Percentiles rank a stretch among this genome's conserved stretches.
These are phyloP conservation scores for Aspidiotus destructor DNA, from an alignment of 2,888 invertebrate genomes.

Conservation along the genomic window DNA sequence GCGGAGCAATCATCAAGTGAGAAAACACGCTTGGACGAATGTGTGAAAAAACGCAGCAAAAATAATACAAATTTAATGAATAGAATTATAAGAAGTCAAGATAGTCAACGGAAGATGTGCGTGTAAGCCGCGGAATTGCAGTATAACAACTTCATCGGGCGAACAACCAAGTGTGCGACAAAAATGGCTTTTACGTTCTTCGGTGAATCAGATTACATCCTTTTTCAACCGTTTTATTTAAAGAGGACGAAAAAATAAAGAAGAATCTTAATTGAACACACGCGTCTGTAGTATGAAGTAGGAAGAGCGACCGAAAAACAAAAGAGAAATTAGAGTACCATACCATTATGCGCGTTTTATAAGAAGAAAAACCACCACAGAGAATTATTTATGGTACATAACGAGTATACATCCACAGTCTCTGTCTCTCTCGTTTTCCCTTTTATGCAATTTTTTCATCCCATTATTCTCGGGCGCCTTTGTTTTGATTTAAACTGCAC, in stretches of 20 bases:
- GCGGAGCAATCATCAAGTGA: too few relatives aligned
- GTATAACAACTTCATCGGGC: constrained; percentile 24
- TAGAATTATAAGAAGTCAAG: too few relatives aligned
- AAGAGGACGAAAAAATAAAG: background rate
- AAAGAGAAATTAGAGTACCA: background rate
- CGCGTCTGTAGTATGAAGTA: background rate
- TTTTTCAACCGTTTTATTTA: constrained; percentile 12
- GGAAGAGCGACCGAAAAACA: background rate
- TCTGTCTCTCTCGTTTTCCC: background rate
- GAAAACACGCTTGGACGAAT: too few relatives aligned
- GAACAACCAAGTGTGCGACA: constrained; percentile 26
- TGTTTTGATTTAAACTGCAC: constrained; percentile 2
- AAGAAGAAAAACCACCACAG: background rate
- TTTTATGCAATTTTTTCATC: background rate
- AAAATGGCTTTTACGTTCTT: constrained; percentile 27
- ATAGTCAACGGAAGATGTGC: too few relatives aligned
- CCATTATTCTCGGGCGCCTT: background rate
- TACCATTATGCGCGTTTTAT: background rate
- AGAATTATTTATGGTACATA: background rate
- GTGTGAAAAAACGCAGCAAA: too few relatives aligned
- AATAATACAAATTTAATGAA: too few relatives aligned
- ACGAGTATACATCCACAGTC: background rate
- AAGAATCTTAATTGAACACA: background rate
- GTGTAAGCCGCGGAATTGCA: too few relatives aligned
- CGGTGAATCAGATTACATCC: constrained; percentile 21